phyloP scores from a whole-genome alignment of 2,113 vertebrate genomes.

The Strigops habroptila region DNA sequence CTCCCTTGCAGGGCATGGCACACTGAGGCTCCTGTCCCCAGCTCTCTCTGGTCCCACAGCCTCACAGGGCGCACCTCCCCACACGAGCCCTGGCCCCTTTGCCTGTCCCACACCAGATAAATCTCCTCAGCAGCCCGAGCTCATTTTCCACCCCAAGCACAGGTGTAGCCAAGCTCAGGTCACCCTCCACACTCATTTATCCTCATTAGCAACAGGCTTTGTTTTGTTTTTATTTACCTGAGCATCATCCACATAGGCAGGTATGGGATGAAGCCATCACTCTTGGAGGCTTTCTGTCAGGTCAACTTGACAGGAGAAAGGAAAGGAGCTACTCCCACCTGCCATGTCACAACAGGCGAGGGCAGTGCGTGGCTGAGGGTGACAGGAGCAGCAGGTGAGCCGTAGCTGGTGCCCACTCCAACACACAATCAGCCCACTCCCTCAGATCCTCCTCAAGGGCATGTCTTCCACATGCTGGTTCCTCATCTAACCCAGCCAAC shows the following conservation, averaged over 20 bases:
- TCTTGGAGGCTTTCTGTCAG: neutral
- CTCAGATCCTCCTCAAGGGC: neutral
- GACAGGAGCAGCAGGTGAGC: neutral
- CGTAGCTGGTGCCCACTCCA: neutral
- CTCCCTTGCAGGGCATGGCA: neutral
- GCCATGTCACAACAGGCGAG: neutral
- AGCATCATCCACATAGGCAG: neutral
- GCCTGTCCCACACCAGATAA: neutral
- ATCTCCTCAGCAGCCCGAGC: neutral
- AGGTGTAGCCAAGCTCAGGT: neutral
- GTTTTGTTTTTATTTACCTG: neutral
- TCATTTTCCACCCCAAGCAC: neutral
- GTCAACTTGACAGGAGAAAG: neutral
- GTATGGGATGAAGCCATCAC: neutral
- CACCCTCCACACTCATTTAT: neutral
- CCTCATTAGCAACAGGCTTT: neutral
- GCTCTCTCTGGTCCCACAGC: neutral
- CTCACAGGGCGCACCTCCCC: neutral
- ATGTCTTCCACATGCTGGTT: neutral
- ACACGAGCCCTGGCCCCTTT: accelerated
- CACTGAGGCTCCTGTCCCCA: accelerated
- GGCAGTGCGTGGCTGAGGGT: neutral
- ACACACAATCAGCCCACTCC: neutral
- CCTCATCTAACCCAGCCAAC: neutral
- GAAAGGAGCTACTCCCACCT: neutral